phyloP scores from a whole-genome alignment of 2,113 vertebrate species.

The Tricholaema leucomelas region DNA sequence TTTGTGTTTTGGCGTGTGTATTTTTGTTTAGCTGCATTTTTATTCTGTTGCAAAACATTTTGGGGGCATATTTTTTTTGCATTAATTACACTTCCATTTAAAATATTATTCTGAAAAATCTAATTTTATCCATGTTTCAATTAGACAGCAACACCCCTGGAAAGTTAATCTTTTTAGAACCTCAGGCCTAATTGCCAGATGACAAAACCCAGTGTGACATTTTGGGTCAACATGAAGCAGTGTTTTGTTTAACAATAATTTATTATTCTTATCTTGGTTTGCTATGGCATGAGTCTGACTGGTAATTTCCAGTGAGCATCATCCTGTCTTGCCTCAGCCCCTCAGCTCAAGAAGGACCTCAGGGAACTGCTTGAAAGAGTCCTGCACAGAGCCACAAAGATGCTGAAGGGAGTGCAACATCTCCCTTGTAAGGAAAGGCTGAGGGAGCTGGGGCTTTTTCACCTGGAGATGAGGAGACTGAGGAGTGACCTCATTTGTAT shows the following conservation, averaged over 20 bases:
- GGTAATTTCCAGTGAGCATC: neutral
- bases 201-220: neutral
- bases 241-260: neutral
- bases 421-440: too few species aligned
- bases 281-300: neutral
- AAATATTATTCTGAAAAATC: neutral
- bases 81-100: neutral
- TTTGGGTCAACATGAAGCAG: neutral
- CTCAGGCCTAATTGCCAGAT: fast-evolving
- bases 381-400: too few species aligned
- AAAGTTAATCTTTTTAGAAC: neutral
- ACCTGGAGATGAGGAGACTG: too few species aligned
- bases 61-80: neutral
- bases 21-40: neutral
- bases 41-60: neutral
- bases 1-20: too few species aligned
- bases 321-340: neutral
- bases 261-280: neutral
- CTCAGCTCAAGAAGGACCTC: too few species aligned
- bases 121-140: neutral
- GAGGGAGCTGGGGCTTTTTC: too few species aligned
- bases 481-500: too few species aligned
- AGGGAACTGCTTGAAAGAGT: too few species aligned
- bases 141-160: neutral
- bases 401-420: too few species aligned